Conservation (phyloP, 2,888 invertebrate species). For the Dynastes tityus region DNA sequence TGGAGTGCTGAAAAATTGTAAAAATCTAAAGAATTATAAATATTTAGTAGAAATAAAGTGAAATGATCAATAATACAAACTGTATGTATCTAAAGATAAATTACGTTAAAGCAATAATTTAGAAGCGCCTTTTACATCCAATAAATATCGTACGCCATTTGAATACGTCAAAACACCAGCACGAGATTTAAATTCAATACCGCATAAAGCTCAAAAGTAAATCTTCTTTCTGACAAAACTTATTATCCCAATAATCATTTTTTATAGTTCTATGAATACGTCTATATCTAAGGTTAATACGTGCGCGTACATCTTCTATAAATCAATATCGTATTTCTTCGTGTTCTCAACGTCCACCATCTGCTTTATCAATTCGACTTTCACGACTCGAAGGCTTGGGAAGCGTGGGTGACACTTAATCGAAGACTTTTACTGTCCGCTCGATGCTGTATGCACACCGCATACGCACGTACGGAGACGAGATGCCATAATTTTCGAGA, state of each 20-base stretch:
- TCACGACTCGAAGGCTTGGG: constrained; percentile 1
- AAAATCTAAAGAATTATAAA: too few species aligned
- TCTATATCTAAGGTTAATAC: background rate
- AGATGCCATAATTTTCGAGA: constrained; percentile 52
- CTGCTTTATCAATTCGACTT: constrained; percentile 33
- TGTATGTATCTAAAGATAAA: background rate
- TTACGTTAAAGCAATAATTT: constrained; percentile 7
- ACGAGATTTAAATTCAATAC: constrained; percentile 23
- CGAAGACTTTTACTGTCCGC: constrained; percentile 23
- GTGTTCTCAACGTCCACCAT: constrained; percentile 24
- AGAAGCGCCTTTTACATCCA: background rate
- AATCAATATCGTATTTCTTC: constrained; percentile 42
- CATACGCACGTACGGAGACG: constrained; percentile 11
- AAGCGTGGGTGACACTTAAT: constrained; percentile 32
- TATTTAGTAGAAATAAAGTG: background rate
- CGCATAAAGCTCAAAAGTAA: constrained; percentile 16
- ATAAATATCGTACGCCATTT: constrained; percentile 1
- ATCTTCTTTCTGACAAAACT: constrained; percentile 21
- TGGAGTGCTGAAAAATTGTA: too few species aligned
- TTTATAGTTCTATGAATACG: constrained; percentile 4
- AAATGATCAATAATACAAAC: background rate
- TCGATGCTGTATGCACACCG: constrained; percentile 6
- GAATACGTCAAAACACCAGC: constrained; percentile 5
- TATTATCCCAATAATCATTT: constrained; percentile 35
- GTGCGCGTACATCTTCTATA: constrained; percentile 9